Percentiles rank a stretch among this genome's conserved stretches.
phyloP scores from a whole-genome alignment of 2,888 invertebrate species.

The Pollenia griseotomentosa region DNA sequence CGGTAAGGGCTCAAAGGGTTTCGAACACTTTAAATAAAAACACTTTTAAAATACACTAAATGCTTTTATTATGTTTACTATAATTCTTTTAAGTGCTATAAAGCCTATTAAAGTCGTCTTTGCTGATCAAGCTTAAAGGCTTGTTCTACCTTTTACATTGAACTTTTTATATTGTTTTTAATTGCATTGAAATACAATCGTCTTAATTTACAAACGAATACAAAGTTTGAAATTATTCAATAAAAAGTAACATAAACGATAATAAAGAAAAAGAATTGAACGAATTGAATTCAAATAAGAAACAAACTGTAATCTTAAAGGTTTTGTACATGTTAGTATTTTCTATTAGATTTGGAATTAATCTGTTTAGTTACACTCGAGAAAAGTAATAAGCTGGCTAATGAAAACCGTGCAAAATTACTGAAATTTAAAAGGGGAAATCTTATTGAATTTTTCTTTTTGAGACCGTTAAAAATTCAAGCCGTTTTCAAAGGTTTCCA shows the following conservation, averaged over 20 bases:
- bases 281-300: neutral
- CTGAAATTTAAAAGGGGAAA: too few species aligned
- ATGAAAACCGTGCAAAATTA: too few species aligned
- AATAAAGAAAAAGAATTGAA: neutral
- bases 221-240: constrained; percentile 37
- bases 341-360: neutral
- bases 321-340: constrained; percentile 27
- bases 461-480: too few species aligned
- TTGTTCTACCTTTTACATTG: neutral
- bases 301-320: constrained; percentile 15
- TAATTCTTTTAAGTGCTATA: too few species aligned
- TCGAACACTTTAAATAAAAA: too few species aligned
- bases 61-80: too few species aligned
- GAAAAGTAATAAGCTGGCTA: neutral
- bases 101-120: too few species aligned
- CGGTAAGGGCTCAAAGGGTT: too few species aligned
- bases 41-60: too few species aligned
- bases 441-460: too few species aligned
- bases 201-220: constrained; percentile 41
- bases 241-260: neutral
- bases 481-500: too few species aligned
- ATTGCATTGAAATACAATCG: constrained; percentile 42
- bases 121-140: neutral
- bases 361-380: constrained; percentile 43
- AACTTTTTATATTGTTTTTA: constrained; percentile 28